Evolutionary conservation across 1,140 invertebrate genomes (phyloP), one percentile per base, ranked within the genome.

Genomic region (Sarcophaga peregrina): DNA sequence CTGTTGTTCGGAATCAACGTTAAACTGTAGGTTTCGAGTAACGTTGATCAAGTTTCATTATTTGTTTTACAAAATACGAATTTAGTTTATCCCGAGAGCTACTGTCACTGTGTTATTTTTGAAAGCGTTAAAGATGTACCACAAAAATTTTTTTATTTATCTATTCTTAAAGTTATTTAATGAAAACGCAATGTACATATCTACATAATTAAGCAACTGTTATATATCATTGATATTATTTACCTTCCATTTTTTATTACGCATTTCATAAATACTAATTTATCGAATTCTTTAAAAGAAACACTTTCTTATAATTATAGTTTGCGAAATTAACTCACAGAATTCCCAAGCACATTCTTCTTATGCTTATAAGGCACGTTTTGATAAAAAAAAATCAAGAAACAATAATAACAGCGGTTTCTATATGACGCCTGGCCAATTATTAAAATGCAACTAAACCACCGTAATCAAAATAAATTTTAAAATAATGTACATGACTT

Each of bases 381-480:
- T 58, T 58, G 54, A 58, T 58, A 58, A 58, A 58, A 58, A 13
- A 10, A 58, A 58, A 54, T 15, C n/a, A 58, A 58, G 25, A 37
- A 58, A 58, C 54, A 11, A 15, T 13, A 13, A 58, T 15, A 58
- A 58, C 13, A 37, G 25, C 25, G 25, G 1, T 37, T 37, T 37
- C 25, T 37, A 37, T 1, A 37, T 37, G 25, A 1, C 25, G 8
- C 8, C 62, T 68, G n/a, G 62, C 6, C 62, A 68, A 68, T 20
- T 68, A 68, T 68, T 68, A 20, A 68, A 68, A 68, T 68, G 62
- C 0, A 68, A 68, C 62, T 68, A 68, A 68, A 68, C 17, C 6
- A 37, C 25, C 25, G 25, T 37, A 37, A 37, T 37, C 25, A 37
- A 37, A 58, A 58, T 6, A 58, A 6, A 58, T 58, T 58, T 68